Conservation (phyloP, 2,888 invertebrate species). For the Dasypolia templi region DNA sequence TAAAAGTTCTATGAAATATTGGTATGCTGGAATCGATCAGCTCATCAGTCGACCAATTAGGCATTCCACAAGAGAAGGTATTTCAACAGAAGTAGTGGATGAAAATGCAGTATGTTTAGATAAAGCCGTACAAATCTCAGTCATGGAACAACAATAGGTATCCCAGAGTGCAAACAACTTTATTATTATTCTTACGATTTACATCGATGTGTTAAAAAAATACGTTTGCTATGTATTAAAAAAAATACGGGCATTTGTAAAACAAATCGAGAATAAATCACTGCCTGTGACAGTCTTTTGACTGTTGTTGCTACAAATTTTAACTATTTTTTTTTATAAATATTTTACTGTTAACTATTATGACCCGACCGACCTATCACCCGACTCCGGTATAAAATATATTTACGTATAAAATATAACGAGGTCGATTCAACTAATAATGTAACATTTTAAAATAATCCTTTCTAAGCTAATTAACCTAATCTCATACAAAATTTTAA, state of each 20-base stretch:
- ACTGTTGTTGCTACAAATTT: too few species aligned
- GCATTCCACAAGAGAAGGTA: background rate
- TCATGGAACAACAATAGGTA: background rate
- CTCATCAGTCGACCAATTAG: background rate
- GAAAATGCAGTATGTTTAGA: background rate
- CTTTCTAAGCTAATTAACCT: background rate
- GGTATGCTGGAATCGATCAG: too few species aligned
- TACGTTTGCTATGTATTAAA: too few species aligned
- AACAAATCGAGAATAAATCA: too few species aligned
- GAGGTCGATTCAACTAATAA: background rate
- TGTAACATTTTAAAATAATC: background rate
- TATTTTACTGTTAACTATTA: too few species aligned
- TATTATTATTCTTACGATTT: background rate
- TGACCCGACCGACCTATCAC: too few species aligned
- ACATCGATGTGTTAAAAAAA: too few species aligned
- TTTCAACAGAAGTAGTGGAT: slow-evolving; percentile 7
- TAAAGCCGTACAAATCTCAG: background rate
- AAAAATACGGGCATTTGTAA: too few species aligned
- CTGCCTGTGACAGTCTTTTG: too few species aligned
- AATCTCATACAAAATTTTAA: background rate
- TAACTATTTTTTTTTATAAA: too few species aligned
- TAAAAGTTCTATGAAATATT: background rate
- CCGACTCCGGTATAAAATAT: too few species aligned
- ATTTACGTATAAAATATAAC: too few species aligned
- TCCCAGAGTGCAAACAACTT: background rate